phyloP scores from a whole-genome alignment of 2,797 vertebrate genomes.

The Lacerta bilineata region DNA sequence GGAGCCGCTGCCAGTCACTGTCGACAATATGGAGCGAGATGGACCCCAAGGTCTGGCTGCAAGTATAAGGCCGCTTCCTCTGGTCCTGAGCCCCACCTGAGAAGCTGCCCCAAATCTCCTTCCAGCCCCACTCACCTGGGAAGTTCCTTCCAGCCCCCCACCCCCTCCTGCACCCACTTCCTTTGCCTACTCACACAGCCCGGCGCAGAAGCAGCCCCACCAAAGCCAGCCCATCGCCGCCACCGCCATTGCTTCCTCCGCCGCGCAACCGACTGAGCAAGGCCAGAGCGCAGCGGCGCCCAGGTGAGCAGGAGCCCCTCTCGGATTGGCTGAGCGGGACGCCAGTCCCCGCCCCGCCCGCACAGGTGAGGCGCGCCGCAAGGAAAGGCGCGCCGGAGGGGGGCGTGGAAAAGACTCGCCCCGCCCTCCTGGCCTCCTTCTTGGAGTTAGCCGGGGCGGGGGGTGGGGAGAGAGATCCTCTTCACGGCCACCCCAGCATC shows the following conservation, averaged over 20 bases:
- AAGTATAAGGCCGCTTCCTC: no score
- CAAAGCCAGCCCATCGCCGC: background rate
- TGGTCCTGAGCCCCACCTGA: fast-evolving
- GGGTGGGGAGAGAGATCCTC: no score
- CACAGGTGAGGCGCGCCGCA: background rate
- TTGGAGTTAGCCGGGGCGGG: background rate
- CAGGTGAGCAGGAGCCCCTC: background rate
- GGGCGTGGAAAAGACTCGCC: background rate
- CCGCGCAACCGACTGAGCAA: background rate
- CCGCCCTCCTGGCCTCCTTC: background rate
- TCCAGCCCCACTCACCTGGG: no score
- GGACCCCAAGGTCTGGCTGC: no score
- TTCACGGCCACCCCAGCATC: no score
- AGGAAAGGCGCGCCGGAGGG: background rate
- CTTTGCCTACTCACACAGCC: background rate
- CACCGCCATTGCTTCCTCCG: slow-evolving; percentile 1
- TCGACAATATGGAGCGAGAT: no score
- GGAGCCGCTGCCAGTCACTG: no score
- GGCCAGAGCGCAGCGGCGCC: background rate
- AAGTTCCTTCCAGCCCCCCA: background rate
- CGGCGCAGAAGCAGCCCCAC: background rate
- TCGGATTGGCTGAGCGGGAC: background rate
- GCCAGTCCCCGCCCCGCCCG: background rate
- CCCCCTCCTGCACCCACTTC: no score
- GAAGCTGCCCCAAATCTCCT: no score